Conservation (phyloP, 2,113 vertebrate species). For the Paracanthobrama guichenoti region DNA sequence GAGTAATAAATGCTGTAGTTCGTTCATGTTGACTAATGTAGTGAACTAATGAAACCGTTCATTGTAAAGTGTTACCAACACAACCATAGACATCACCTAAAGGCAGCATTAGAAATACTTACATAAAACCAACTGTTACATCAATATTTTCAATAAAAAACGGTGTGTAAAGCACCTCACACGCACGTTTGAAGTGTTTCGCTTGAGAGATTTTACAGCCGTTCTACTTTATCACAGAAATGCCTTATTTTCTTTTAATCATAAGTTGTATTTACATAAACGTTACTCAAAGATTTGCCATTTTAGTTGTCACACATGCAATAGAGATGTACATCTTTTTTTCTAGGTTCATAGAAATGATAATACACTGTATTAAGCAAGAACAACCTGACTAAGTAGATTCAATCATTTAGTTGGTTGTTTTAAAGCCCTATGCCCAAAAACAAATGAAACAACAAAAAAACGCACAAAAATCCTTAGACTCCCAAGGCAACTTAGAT, state of each 20-base stretch:
- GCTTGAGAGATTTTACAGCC: background rate
- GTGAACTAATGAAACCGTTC: no score
- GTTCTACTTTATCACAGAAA: background rate
- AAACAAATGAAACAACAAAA: background rate
- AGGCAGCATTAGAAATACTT: background rate
- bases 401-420: slow-evolving; percentile 32
- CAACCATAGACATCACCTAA: background rate
- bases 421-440: slow-evolving; percentile 58
- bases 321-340: background rate
- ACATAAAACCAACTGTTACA: background rate
- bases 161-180: background rate
- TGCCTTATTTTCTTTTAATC: background rate
- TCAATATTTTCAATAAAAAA: slow-evolving; percentile 5
- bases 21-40: no score
- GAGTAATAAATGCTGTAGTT: no score
- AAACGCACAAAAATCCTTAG: background rate
- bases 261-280: background rate
- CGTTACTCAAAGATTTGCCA: background rate
- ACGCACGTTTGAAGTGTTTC: background rate
- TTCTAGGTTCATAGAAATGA: background rate
- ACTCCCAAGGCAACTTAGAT: slow-evolving; percentile 20
- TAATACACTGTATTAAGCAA: slow-evolving; percentile 4
- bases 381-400: slow-evolving; percentile 18
- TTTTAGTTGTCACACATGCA: slow-evolving; percentile 24
- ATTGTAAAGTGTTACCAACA: no score